phyloP scores from a whole-genome alignment of 2,888 invertebrate genomes.

The Drosophila peninsularis region DNA sequence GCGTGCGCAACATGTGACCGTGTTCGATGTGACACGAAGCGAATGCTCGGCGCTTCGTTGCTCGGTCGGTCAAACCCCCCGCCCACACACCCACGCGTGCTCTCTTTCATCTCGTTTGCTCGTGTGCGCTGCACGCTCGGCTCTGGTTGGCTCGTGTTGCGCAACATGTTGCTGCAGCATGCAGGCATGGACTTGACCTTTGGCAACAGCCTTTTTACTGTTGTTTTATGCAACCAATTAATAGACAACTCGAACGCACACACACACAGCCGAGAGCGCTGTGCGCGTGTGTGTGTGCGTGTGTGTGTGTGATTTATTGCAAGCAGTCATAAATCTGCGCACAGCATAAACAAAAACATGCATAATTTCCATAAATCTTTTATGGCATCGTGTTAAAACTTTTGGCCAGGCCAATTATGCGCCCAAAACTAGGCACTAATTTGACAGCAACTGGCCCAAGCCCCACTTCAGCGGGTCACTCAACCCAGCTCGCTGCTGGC shows the following conservation, averaged over 20 bases:
- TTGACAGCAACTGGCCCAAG: conserved; percentile 69
- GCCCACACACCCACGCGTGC: background rate
- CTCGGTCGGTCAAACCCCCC: conserved; percentile 27
- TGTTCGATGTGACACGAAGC: conserved; percentile 19
- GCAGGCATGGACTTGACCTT: conserved; percentile 65
- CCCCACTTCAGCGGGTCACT: conserved; percentile 49
- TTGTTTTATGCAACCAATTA: conserved; percentile 71
- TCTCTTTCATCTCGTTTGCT: conserved; percentile 19
- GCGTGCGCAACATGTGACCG: conserved; percentile 1
- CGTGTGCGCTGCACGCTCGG: background rate
- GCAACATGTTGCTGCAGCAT: conserved; percentile 58
- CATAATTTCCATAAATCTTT: conserved; percentile 81
- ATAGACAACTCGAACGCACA: conserved; percentile 52
- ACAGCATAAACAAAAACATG: conserved; percentile 72
- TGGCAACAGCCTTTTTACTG: conserved; percentile 67
- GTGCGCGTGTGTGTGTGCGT: conserved; percentile 9
- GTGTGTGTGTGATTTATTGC: conserved; percentile 70
- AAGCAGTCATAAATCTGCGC: conserved; percentile 71
- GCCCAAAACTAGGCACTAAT: conserved; percentile 73
- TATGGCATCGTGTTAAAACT: conserved; percentile 69
- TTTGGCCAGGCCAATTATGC: conserved; percentile 69
- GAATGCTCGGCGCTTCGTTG: conserved; percentile 30
- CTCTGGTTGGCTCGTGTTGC: background rate
- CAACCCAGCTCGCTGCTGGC: conserved; percentile 28
- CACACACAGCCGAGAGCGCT: background rate